These are phyloP conservation scores for Lochmaea capreae DNA, from an alignment of 2,888 invertebrate genomes.

Conservation along the genomic window DNA sequence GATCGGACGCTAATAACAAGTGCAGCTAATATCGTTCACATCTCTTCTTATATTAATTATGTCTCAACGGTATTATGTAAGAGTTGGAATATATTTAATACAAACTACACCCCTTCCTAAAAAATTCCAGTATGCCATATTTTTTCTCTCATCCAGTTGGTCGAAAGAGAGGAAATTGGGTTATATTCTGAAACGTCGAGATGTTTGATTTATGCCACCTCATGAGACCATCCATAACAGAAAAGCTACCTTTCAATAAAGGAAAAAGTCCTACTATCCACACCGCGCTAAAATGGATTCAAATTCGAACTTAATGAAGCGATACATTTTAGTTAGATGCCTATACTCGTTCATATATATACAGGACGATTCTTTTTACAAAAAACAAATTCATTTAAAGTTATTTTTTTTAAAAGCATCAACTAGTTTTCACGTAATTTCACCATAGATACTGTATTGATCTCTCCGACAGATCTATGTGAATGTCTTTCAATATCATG, in stretches of 20 bases:
- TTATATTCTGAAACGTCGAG: constrained; percentile 36
- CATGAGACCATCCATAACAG: constrained; percentile 53
- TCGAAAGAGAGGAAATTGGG: constrained; percentile 1
- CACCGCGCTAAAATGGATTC: constrained; percentile 60
- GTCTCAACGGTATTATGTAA: too few relatives aligned
- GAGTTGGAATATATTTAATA: not conserved
- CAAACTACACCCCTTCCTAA: not conserved
- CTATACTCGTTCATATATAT: constrained; percentile 15
- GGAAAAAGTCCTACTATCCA: constrained; percentile 53
- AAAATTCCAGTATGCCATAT: not conserved
- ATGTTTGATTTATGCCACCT: constrained; percentile 53
- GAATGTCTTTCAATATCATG: too few relatives aligned
- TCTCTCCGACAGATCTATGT: too few relatives aligned
- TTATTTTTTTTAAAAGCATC: too few relatives aligned
- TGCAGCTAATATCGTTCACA: too few relatives aligned
- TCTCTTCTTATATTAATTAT: too few relatives aligned
- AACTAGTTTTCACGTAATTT: too few relatives aligned
- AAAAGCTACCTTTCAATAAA: constrained; percentile 52
- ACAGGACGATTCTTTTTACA: constrained; percentile 21
- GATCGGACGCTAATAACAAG: too few relatives aligned
- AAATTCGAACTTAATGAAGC: constrained; percentile 61
- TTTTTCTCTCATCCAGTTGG: not conserved
- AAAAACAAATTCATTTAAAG: too few relatives aligned
- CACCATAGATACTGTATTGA: too few relatives aligned
- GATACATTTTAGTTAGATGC: constrained; percentile 60